Conservation (phyloP, 2,113 vertebrate genomes). For the Dermatemys mawii region DNA sequence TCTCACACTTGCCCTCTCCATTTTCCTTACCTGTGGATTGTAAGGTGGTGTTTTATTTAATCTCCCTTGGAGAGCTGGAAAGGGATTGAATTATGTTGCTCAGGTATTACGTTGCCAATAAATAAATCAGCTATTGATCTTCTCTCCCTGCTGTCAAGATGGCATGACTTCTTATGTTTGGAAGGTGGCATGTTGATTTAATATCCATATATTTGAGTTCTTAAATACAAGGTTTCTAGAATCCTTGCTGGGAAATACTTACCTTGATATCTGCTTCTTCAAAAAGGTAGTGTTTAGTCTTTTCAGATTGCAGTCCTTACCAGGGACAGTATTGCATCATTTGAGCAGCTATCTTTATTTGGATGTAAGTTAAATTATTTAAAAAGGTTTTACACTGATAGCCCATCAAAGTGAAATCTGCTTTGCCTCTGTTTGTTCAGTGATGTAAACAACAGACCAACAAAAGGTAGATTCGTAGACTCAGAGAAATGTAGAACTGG, state of each 20-base stretch:
- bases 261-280: background rate
- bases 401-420: background rate
- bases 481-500: background rate
- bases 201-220: background rate
- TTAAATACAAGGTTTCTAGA: background rate
- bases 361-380: background rate
- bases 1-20: background rate
- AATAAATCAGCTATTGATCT: background rate
- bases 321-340: background rate
- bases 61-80: background rate
- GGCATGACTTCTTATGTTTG: background rate
- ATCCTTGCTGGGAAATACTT: background rate
- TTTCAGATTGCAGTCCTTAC: background rate
- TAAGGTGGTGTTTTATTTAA: background rate
- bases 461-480: background rate
- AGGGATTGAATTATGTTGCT: background rate
- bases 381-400: background rate
- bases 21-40: background rate
- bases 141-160: background rate
- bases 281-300: background rate
- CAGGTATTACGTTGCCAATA: background rate
- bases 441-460: background rate
- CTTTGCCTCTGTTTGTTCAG: background rate
- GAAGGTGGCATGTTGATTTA: background rate
- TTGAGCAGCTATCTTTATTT: background rate